Conservation (phyloP, 2,797 vertebrate species). For the Nyctalus aviator region DNA sequence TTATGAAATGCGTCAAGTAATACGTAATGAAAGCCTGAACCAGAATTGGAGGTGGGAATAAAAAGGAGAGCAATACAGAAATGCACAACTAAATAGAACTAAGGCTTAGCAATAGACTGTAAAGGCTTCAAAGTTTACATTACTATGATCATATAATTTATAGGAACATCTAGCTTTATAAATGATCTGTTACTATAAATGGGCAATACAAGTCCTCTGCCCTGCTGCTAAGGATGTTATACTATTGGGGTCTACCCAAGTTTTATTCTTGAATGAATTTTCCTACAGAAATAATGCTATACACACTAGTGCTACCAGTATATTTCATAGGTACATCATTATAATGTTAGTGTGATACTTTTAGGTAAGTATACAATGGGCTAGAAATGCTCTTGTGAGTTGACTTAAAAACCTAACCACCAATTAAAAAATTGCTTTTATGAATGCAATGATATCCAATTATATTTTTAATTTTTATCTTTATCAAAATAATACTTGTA, state of each 20-base stretch:
- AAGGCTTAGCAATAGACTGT: background rate
- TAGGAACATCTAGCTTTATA: background rate
- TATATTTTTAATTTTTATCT: background rate
- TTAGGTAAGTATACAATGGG: background rate
- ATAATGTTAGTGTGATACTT: background rate
- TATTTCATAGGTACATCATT: background rate
- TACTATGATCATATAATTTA: background rate
- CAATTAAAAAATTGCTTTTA: conserved; percentile 26
- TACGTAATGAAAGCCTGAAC: background rate
- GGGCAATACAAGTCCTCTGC: background rate
- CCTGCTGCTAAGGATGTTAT: background rate
- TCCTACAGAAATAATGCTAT: conserved; percentile 3
- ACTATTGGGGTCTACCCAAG: background rate
- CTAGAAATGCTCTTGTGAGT: background rate
- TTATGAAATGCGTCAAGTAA: background rate
- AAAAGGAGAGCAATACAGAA: background rate
- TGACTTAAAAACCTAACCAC: background rate
- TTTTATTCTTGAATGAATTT: background rate
- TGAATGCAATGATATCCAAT: background rate
- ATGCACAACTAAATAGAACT: background rate
- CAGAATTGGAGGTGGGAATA: background rate
- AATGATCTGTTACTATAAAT: background rate
- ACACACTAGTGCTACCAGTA: background rate
- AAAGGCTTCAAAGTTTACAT: background rate
- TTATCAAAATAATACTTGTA: background rate